Percentiles rank a stretch among this genome's conserved stretches.
phyloP scores from a whole-genome alignment of 2,797 vertebrate species.

The Gallirallus australis region DNA sequence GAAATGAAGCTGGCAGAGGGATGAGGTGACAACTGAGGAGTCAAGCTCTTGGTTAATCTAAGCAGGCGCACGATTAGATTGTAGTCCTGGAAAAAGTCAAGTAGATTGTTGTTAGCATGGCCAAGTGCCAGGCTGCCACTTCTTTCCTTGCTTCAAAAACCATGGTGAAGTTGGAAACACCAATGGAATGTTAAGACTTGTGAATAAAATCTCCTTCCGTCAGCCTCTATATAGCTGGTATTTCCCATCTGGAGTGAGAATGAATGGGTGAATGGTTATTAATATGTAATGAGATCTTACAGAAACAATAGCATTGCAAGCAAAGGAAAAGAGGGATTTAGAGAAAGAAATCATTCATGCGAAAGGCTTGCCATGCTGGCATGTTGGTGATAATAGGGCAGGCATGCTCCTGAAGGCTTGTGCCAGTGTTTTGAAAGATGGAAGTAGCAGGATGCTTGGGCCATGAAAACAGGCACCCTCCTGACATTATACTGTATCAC shows the following conservation, averaged over 20 bases:
- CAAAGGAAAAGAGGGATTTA: not conserved
- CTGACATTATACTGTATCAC: not conserved
- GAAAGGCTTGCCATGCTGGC: not conserved
- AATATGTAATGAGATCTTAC: conserved; percentile 7
- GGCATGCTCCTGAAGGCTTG: not conserved
- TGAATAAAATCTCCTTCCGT: not conserved
- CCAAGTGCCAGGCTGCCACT: not conserved
- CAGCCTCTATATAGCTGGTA: not conserved
- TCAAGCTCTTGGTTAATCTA: not conserved
- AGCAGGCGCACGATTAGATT: not conserved
- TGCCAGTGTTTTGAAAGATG: not conserved
- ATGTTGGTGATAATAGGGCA: not conserved
- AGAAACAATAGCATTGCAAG: not conserved
- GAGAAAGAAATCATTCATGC: not conserved
- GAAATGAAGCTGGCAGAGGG: not conserved
- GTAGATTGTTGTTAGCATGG: not conserved
- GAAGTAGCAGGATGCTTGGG: not conserved
- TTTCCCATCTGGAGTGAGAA: conserved; percentile 6
- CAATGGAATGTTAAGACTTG: not conserved
- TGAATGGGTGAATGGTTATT: conserved; percentile 10
- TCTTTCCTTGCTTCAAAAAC: not conserved
- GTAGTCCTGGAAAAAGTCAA: conserved; percentile 3
- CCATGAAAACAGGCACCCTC: not conserved
- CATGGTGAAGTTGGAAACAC: not conserved
- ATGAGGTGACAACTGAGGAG: not conserved